Base-by-base conservation (phyloP, 1,140 invertebrate genomes). In the Neodiprion virginianus region DNA sequence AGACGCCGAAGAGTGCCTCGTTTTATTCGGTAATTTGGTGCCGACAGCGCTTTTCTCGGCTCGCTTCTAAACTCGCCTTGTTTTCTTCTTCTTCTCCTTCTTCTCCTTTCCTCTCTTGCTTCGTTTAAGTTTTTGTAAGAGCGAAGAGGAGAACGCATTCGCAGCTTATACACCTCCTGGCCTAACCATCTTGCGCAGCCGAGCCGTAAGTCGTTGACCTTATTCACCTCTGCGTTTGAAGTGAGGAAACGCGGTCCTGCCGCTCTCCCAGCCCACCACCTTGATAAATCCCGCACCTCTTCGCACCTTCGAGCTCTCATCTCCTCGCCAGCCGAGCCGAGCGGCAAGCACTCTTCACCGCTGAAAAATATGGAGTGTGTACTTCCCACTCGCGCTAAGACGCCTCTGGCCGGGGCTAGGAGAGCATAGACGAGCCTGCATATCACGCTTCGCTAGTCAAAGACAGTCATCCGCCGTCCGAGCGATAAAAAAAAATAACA, bases 1-100 rank as follows among this genome's bases (percentile, higher is more conserved):
- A 48, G 67, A 47, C 70, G 66, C 21, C 28, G 66, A 49, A 50
- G 79, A 80, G 49, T 80, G 53, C 72, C 49, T 75, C 78, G 72
- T 75, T 48, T 11, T 21, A 66, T 66, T 21, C 50, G 48, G 72
- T 48, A 21, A 65, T 67, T 78, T 72, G 75, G 73, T 75, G 71
- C 53, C 53, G 72, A 12, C 48, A 67, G 12, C 71, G 47, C 67
- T 4, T 71, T 70, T 73, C 48, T 48, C 66, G 50, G 71, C 67
- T 21, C 61, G 67, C 40, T 28, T 40, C 48, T 75, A 78, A 78
- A 76, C 77, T 76, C 50, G 61, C 72, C 72, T 69, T 23, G 65
- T 74, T 40, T 40, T 40, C 2, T 40, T 5, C 28, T 40, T 40
- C 28, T 40, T 40, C 8, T 61, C 8, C 8, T 77, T 78, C 75